Evolutionary conservation across 1,140 invertebrate genomes (phyloP), one percentile per base, ranked within the genome.

Genomic region (Leptoteleia sp.): DNA sequence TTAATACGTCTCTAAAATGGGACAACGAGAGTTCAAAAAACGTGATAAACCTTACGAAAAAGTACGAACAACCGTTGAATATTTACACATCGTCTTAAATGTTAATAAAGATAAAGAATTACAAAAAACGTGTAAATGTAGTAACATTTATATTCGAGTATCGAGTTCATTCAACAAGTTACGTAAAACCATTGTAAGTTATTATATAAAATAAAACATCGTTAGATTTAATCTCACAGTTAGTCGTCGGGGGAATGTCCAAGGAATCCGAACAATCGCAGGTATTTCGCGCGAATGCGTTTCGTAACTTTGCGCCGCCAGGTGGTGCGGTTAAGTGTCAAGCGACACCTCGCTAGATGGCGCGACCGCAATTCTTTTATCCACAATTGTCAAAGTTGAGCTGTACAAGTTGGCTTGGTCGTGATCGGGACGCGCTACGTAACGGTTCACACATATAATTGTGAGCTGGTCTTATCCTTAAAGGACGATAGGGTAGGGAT

Each of bases 361-460:
- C 19, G 25, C 37, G 16, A 57, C n/a, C 8, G 11, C 2, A 22
- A n/a, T 11, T 35, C 8, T 4, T 35, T 61, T 61, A 50, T 52
- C 54, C 45, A 42, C 25, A 42, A 50, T 43, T 37, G 35, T 31
- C 27, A 3, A 7, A 67, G 35, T 35, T 57, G 25, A 55, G 8
- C 55, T 52, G 17, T n/a, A 68, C 33, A 54, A n/a, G n/a, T 47
- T 71, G 48, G 75, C 67, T 78, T 82, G 80, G 80, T 80, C 45
- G 76, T 83, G 76, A 78, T 81, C 75, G 52, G 59, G 75, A 79
- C 76, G 78, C 87, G 87, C 84, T 89, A 89, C 87, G 87, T 84
- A 89, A 89, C 88, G 87, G 87, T 89, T 88, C 87, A 88, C 84
- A 85, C 80, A 82, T 68, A 75, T 16, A 61, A 27, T 64, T 77